Conservation (phyloP, 1,140 invertebrate species). For the Antheraea pernyi region DNA sequence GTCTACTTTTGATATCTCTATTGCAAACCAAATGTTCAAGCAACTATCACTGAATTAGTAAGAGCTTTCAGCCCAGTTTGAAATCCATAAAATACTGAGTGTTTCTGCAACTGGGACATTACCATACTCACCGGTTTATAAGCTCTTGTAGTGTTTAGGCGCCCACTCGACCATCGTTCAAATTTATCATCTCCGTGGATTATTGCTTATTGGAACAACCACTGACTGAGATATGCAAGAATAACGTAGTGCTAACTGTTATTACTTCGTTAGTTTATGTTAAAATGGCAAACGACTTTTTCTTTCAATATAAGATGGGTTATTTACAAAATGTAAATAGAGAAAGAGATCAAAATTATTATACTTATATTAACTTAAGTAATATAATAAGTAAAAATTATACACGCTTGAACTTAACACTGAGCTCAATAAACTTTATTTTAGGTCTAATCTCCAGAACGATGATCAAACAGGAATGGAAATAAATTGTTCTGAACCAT, state of each 20-base stretch:
- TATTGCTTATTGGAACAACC: slow-evolving; percentile 67
- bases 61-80: slow-evolving; percentile 42
- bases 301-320: too few relatives aligned
- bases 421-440: not conserved
- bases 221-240: slow-evolving; percentile 45
- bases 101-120: slow-evolving; percentile 52
- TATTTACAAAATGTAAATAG: too few relatives aligned
- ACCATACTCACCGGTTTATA: slow-evolving; percentile 72
- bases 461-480: not conserved
- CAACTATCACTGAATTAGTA: slow-evolving; percentile 45
- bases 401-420: not conserved
- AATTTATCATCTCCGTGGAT: slow-evolving; percentile 70
- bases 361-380: too few relatives aligned
- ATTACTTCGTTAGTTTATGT: not conserved
- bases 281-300: not conserved
- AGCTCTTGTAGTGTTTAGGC: slow-evolving; percentile 69
- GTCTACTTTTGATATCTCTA: not conserved
- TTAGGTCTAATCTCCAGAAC: not conserved
- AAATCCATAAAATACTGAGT: slow-evolving; percentile 50
- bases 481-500: slow-evolving; percentile 7
- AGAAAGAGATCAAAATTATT: too few relatives aligned
- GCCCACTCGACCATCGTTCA: slow-evolving; percentile 65
- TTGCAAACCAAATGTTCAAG: slow-evolving; percentile 12
- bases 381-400: too few relatives aligned
- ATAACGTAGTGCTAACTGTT: slow-evolving; percentile 27